phyloP scores from a whole-genome alignment of 2,888 invertebrate species.

The Cryptocephalus primarius region DNA sequence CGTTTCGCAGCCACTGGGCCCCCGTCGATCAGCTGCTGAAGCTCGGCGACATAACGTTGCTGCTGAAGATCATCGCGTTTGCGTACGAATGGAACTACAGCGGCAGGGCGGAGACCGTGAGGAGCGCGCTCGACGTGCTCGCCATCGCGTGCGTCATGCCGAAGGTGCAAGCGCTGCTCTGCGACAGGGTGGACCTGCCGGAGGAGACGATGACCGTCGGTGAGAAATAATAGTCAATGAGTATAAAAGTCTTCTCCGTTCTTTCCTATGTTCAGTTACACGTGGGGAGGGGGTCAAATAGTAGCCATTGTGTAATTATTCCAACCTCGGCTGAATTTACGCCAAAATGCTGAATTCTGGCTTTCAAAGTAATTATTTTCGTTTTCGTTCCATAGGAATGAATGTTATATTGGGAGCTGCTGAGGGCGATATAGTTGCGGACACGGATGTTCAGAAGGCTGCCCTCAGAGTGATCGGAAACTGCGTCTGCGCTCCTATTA shows the following conservation, averaged over 20 bases:
- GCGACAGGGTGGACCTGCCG: slow-evolving; percentile 64
- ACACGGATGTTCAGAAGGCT: slow-evolving; percentile 85
- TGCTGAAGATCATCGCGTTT: slow-evolving; percentile 78
- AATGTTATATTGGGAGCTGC: slow-evolving; percentile 78
- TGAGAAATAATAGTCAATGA: slow-evolving; percentile 8
- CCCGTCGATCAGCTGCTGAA: slow-evolving; percentile 81
- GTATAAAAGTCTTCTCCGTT: background rate
- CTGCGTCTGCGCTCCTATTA: slow-evolving; percentile 86
- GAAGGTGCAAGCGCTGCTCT: slow-evolving; percentile 60
- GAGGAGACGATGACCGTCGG: slow-evolving; percentile 68
- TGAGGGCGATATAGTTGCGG: slow-evolving; percentile 82
- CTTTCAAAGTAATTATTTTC: too few relatives aligned
- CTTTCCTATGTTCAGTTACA: too few relatives aligned
- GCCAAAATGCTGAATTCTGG: too few relatives aligned
- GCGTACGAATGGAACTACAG: slow-evolving; percentile 88
- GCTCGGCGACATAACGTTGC: slow-evolving; percentile 69
- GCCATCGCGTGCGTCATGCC: slow-evolving; percentile 86
- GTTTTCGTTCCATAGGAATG: slow-evolving; percentile 35
- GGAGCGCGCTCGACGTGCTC: slow-evolving; percentile 76
- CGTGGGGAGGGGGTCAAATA: too few relatives aligned
- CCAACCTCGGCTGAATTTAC: too few relatives aligned
- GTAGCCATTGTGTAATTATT: too few relatives aligned
- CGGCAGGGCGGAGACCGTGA: slow-evolving; percentile 73
- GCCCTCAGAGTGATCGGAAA: slow-evolving; percentile 85
- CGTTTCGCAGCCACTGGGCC: slow-evolving; percentile 70